These are phyloP conservation scores for Ectropis crepuscularia DNA, from an alignment of 2,888 invertebrate genomes.

Conservation along the genomic window DNA sequence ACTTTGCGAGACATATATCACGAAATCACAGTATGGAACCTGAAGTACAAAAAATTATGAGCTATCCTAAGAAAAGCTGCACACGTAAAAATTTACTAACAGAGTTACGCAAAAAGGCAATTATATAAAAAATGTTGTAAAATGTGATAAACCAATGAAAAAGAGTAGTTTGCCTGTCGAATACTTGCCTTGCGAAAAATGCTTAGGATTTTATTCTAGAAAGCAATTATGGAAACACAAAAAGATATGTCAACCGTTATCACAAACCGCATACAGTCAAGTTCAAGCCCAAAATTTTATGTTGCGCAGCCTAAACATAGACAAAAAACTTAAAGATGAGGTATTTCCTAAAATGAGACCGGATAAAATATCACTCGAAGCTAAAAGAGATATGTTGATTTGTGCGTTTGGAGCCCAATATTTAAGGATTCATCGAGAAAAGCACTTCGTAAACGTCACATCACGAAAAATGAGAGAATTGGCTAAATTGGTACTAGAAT, in stretches of 20 bases:
- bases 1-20: slow-evolving; percentile 17
- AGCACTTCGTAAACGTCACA: slow-evolving; percentile 30
- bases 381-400: slow-evolving; percentile 34
- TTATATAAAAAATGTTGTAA: slow-evolving; percentile 11
- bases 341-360: slow-evolving; percentile 28
- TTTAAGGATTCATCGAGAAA: slow-evolving; percentile 32
- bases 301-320: slow-evolving; percentile 20
- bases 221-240: slow-evolving; percentile 32
- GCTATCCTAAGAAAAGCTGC: slow-evolving; percentile 16
- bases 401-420: slow-evolving; percentile 35
- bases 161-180: slow-evolving; percentile 2
- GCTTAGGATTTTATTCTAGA: slow-evolving; percentile 12
- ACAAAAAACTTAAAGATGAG: slow-evolving; percentile 13
- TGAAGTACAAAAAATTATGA: slow-evolving; percentile 15
- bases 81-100: slow-evolving; percentile 8
- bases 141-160: slow-evolving; percentile 17
- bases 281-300: neutral
- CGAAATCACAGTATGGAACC: slow-evolving; percentile 12
- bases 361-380: slow-evolving; percentile 30
- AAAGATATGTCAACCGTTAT: too few relatives aligned
- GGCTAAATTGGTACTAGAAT: slow-evolving; percentile 32
- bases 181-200: slow-evolving; percentile 14
- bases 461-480: slow-evolving; percentile 38
- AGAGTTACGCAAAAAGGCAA: slow-evolving; percentile 20
- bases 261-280: too few relatives aligned